Evolutionary conservation across 2,113 vertebrate species (phyloP), one percentile per base, ranked within the genome.

Genomic region (Carollia perspicillata): DNA sequence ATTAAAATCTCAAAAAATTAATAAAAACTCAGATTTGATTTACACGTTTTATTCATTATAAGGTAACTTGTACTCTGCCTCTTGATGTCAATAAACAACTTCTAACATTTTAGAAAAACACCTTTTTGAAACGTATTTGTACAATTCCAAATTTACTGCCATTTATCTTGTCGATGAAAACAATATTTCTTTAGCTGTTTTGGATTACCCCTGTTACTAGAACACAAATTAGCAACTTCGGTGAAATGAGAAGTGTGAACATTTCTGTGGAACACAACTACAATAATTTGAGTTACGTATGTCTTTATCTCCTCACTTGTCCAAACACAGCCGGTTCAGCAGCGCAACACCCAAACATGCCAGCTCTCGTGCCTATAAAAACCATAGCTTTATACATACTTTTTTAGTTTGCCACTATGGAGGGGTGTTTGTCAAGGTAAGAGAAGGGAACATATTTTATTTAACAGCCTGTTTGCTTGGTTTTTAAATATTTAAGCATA

Each of bases 401-500:
- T 63, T 65, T 42, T 55, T 5, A 26, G 66, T 87, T 71, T 58
- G 75, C 80, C 60, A 20, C 71, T n/a, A 0, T 14, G 42, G 68
- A 92, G 81, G 35, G 86, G 10, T 80, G 28, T 84, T 68, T 95
- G 77, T 92, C 90, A 86, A 89, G 92, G 93, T 78, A 90, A 71
- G 84, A 71, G 49, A 75, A 49, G 47, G 94, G 77, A 77, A 51
- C 81, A 81, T 92, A 75, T 89, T 97, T 97, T 92, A 97, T 69
- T 89, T 53, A 80, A 44, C 33, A 88, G 77, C 71, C 88, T 89
- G 55, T 87, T 92, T 60, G 86, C 89, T 93, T 51, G 87, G 58
- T 81, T 92, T 93, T 84, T 74, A 89, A 87, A 95, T 84, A 90
- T 96, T 93, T 81, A 95, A 53, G 84, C 84, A 90, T 68, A 78